Base-by-base conservation (phyloP, 2,888 invertebrate genomes). In the Drosophila borealis region DNA sequence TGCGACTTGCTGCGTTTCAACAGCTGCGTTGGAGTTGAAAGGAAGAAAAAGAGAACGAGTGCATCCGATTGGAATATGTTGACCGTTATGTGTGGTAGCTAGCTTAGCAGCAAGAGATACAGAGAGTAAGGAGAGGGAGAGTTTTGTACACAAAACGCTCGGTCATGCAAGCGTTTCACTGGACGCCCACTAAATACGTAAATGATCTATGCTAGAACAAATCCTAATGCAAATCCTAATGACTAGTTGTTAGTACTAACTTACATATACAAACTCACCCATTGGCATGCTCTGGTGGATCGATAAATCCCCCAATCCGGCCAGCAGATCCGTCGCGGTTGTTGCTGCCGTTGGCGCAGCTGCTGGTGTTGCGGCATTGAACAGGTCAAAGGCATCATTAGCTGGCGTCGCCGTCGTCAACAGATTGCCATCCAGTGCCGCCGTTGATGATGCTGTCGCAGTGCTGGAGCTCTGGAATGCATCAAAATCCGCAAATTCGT, bases 401-500 rank as follows among this genome's bases (percentile, higher is more conserved):
- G 89, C 82, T 62, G 90, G 89, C 11, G 81, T 86, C 29, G 89
- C 80, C 5, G 89, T 86, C 21, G 76, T 68, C 60, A 83, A 41
- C 36, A 89, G 64, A 60, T 89, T 87, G 0, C 74, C 84, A 34
- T 90, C 90, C 29, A 90, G 49, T 4, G 46, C 70, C 1, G 68
- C 48, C 5, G 76, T 50, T 11, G 79, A 50, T 1, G 70, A 67
- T 45, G 64, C 60, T 14, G 62, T 53, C 33, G 67, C 57, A 33
- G 76, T 76, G 36, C 33, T 59, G 33, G 81, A 81, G 48, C 89
- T 90, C 82, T 91, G 91, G 92, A 97, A 97, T 9, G 96, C 96
- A 46, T 95, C 94, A 91, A 97, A 97, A 93, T 97, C 97, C 0
- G 97, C 97, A 92, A 97, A 97, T 74, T 96, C 96, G 80, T 95